Evolutionary conservation across 2,888 invertebrate genomes (phyloP).

Genomic region (Lymantria dispar): DNA sequence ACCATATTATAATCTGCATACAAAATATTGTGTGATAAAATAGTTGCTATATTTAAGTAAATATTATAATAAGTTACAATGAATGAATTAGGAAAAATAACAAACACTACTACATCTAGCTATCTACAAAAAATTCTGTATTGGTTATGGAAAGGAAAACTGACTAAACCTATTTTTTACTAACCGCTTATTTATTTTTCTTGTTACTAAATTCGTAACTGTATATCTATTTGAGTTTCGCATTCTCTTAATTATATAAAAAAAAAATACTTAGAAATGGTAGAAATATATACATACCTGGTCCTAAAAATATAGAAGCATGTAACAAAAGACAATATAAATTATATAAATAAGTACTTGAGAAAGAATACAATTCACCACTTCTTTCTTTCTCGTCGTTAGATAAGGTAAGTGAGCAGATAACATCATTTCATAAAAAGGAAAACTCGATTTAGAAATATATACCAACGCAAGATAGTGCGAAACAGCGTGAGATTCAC

Average conservation of each 20-base stretch:
- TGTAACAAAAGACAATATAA: constrained; percentile 57
- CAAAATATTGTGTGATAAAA: constrained; percentile 23
- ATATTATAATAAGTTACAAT: constrained; percentile 14
- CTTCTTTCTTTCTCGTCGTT: too few relatives aligned
- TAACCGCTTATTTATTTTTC: constrained; percentile 31
- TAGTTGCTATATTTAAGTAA: constrained; percentile 21
- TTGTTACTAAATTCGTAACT: constrained; percentile 15
- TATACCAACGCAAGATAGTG: too few relatives aligned
- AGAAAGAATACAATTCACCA: too few relatives aligned
- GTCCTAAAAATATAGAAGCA: constrained; percentile 59
- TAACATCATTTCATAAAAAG: too few relatives aligned
- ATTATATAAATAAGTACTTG: too few relatives aligned
- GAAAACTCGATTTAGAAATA: too few relatives aligned
- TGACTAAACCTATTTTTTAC: constrained; percentile 41
- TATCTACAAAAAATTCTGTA: constrained; percentile 39
- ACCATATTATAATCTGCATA: constrained; percentile 22
- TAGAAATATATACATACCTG: constrained; percentile 62
- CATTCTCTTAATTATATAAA: constrained; percentile 9
- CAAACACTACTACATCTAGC: constrained; percentile 39
- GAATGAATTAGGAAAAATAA: constrained; percentile 20
- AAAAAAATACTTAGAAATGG: constrained; percentile 12
- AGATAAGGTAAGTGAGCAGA: too few relatives aligned
- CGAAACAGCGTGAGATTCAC: too few relatives aligned
- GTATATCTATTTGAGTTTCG: constrained; percentile 12
- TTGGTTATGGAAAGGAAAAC: constrained; percentile 23